Base-by-base conservation (phyloP, 2,888 invertebrate species). In the Platynereis dumerilii region DNA sequence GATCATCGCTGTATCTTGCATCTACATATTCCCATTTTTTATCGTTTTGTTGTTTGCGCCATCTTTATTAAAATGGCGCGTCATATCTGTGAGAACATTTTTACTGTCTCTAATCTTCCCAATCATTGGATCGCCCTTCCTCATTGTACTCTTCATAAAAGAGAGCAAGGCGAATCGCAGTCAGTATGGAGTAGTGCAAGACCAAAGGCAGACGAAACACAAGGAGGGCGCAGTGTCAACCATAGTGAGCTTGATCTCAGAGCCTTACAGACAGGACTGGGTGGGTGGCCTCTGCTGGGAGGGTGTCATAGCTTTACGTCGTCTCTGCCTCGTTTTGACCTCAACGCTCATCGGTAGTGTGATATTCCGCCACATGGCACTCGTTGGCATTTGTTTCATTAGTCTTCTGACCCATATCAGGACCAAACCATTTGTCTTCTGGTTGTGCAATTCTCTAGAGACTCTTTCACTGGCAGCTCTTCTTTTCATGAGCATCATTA, bases 1-100 rank as follows among this genome's bases (percentile, higher is more conserved):
- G 17, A 48, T 64, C n/a, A 27, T 69, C 20, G 29, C 34, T 15
- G 20, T 63, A 12, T 60, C 66, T 28, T 10, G 17, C 29, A 56
- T 70, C 20, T 66, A 56, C 48, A 58, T 70, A 24, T 20, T 64
- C 2, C 70, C 70, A 5, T 70, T 70, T 56, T 70, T 68, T 44
- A 26, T 58, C 22, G 58, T 64, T 10, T 61, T 70, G 0, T 29
- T 58, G 10, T 54, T 66, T 22, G 70, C 60, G 2, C 70, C 70
- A 7, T 56, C 39, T 27, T 53, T 70, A 3, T 34, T 70, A 10
- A 44, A 63, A 5, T 15, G 24, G 26, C 29, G 61, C 10, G 53
- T 54, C 20, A 27, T 61, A n/a, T 34, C 45, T n/a, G 34, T 61
- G 24, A 61, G 15, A 20, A 54, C 39, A 20, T 61, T 61, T n/a